Base-by-base conservation (phyloP, 2,888 invertebrate species). In the Epicampocera succincta region DNA sequence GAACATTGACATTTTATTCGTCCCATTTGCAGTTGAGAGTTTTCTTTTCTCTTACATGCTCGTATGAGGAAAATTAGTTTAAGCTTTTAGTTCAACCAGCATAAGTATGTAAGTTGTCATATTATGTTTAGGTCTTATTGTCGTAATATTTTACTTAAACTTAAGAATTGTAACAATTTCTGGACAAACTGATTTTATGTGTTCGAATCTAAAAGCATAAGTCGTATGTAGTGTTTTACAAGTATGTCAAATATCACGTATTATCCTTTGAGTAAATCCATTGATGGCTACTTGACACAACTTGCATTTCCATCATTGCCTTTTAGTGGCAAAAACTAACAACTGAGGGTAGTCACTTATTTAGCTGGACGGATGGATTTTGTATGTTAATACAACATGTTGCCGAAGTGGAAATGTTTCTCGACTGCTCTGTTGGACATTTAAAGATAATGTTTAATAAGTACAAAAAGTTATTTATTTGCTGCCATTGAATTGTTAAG, bases 201-300 rank as follows among this genome's bases (percentile, higher is more conserved):
- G 21, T 69, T 61, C 2, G 13, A 3, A 25, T 25, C n/a, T 48
- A 40, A 8, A 44, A 29, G 9, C 21, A 6, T 3, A 44, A 42
- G 68, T 56, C 33, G 13, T 52, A 1, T 25, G 42, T 38, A 61
- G 33, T 61, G 46, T 33, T 69, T 72, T 69, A 56, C 75, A 58
- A 76, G 73, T 83, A 73, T 73, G 68, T 73, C 80, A 83, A 83
- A 79, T 72, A 80, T 76, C 68, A 76, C 68, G 75, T 80, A 76
- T 65, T 79, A 83, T 83, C 79, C 71, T 79, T 63, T 61, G 61
- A 68, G 44, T 50, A 56, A 69, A 48, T 68, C 19, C 33, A 78
- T 71, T 65, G 73, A 74, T 77, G 68, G 56, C 68, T 56, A 65
- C 60, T 69, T 63, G 75, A 71, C 72, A 68, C 42, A 56, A 72